A percentile compares a stretch with the other conserved stretches of the same genome.
Evolutionary conservation across 2,797 vertebrate species (phyloP).

Genomic region (Hoplostethus mediterraneus): DNA sequence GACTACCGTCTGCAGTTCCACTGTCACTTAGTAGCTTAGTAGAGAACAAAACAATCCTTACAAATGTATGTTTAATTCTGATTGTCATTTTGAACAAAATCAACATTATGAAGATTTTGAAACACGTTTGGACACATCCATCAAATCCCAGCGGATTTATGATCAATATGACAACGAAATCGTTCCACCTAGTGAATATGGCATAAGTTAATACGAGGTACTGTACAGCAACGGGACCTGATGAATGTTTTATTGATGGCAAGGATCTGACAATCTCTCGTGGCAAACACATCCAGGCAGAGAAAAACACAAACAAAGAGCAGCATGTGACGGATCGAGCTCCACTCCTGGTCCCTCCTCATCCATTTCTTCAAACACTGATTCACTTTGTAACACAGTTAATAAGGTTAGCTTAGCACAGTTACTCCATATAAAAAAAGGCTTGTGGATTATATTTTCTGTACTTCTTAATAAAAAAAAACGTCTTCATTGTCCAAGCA

Average conservation of each 20-base stretch:
- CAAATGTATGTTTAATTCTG: conserved; percentile 60
- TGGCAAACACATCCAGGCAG: conserved; percentile 61
- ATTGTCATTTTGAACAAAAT: conserved; percentile 58
- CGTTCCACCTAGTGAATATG: conserved; percentile 44
- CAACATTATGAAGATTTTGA: conserved; percentile 41
- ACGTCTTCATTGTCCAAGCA: conserved; percentile 35
- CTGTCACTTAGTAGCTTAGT: neutral
- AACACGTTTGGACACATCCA: conserved; percentile 22
- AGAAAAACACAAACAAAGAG: conserved; percentile 59
- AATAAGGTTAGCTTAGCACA: conserved; percentile 58
- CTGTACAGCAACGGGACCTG: conserved; percentile 59
- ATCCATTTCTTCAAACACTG: conserved; percentile 55
- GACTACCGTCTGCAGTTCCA: too few species aligned
- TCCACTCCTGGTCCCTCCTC: conserved; percentile 37
- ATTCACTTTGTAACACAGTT: conserved; percentile 48
- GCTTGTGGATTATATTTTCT: conserved; percentile 17
- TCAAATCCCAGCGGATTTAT: conserved; percentile 11
- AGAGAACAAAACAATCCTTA: conserved; percentile 34
- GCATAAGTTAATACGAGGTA: conserved; percentile 66
- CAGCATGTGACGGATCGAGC: conserved; percentile 65
- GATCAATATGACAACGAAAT: conserved; percentile 28
- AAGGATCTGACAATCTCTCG: conserved; percentile 56
- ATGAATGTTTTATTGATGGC: conserved; percentile 55
- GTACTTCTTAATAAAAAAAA: conserved; percentile 31
- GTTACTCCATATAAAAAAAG: conserved; percentile 26